Conservation (phyloP, 2,113 vertebrate genomes). For the Colius striatus region DNA sequence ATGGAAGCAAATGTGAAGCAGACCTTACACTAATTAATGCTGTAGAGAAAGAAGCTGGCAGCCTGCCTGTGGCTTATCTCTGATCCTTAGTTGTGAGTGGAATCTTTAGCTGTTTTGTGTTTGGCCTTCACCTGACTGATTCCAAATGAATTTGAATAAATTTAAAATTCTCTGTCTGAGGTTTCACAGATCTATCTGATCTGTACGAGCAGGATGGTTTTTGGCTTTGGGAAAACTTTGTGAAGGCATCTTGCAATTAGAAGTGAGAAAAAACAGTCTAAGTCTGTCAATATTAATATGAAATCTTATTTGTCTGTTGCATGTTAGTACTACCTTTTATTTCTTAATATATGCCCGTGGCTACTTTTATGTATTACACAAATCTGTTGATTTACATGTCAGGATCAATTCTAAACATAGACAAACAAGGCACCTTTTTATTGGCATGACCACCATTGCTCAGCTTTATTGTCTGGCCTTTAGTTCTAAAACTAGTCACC, state of each 20-base stretch:
- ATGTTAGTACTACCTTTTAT: not conserved
- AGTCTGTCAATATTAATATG: not conserved
- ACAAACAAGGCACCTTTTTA: not conserved
- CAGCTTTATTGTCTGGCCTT: not conserved
- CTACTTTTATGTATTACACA: not conserved
- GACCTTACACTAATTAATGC: constrained; percentile 44
- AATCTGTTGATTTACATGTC: not conserved
- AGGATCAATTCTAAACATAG: not conserved
- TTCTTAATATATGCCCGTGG: not conserved
- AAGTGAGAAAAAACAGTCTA: not conserved
- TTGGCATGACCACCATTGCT: not conserved
- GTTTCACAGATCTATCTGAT: not conserved
- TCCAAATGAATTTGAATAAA: constrained; percentile 37
- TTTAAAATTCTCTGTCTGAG: not conserved
- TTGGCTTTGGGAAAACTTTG: not conserved
- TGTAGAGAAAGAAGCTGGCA: constrained; percentile 25
- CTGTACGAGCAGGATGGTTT: not conserved
- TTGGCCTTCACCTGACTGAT: constrained; percentile 1
- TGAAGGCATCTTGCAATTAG: constrained; percentile 13
- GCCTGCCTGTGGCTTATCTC: constrained; percentile 31
- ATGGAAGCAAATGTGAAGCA: constrained; percentile 12
- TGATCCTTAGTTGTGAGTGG: not conserved
- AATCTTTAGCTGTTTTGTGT: constrained; percentile 30
- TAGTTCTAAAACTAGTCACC: not conserved
- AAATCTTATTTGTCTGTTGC: not conserved